Percentiles rank a stretch among this genome's conserved stretches.
Evolutionary conservation across 2,888 invertebrate genomes (phyloP).

Genomic region (Troilus luridus): DNA sequence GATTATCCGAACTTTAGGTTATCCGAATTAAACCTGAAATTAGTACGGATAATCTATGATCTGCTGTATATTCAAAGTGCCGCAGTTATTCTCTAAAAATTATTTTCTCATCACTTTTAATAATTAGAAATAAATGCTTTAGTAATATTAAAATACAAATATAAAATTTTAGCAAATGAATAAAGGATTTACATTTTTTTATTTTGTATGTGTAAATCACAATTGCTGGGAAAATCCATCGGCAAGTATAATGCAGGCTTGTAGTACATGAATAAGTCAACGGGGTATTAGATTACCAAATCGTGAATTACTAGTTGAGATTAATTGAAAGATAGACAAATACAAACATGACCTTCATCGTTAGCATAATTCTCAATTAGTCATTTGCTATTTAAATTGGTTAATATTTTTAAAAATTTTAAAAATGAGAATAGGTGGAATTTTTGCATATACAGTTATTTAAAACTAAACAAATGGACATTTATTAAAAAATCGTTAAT

Average conservation of each 20-base stretch:
- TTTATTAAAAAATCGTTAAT: no score
- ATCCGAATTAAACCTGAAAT: no score
- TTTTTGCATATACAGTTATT: no score
- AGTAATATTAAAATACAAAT: not conserved
- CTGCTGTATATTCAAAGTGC: no score
- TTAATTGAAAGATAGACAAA: slow-evolving; percentile 6
- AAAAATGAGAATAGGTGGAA: no score
- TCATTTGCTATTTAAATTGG: not conserved
- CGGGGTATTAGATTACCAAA: not conserved
- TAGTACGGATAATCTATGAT: no score
- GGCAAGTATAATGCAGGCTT: not conserved
- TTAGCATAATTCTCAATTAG: not conserved
- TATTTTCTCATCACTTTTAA: no score
- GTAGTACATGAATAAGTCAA: not conserved
- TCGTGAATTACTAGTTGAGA: not conserved
- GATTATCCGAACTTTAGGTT: no score
- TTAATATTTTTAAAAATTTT: no score
- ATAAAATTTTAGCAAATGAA: not conserved
- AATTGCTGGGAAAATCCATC: not conserved
- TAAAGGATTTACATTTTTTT: not conserved
- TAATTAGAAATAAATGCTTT: not conserved
- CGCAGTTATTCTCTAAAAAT: no score
- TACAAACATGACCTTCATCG: not conserved
- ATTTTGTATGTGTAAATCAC: not conserved
- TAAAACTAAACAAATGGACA: no score